phyloP scores from a whole-genome alignment of 2,797 vertebrate genomes.

The Toxotes lorentzi region DNA sequence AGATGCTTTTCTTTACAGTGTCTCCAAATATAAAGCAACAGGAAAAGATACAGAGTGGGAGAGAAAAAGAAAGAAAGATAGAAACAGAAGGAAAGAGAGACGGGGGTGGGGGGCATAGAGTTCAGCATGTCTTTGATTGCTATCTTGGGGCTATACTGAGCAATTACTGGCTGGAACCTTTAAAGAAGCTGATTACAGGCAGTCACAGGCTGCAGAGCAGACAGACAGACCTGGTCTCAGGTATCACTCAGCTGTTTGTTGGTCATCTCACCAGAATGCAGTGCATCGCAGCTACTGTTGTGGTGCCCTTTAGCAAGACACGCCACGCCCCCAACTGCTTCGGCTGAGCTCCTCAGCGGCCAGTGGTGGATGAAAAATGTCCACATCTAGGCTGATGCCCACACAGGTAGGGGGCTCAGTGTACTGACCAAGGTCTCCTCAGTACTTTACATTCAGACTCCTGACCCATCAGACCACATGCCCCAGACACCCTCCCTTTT shows the following conservation, averaged over 20 bases:
- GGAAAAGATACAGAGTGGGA: slow-evolving; percentile 37
- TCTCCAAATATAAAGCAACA: slow-evolving; percentile 62
- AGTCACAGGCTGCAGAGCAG: slow-evolving; percentile 77
- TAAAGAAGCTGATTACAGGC: slow-evolving; percentile 89
- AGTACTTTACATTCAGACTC: slow-evolving; percentile 5
- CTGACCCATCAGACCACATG: slow-evolving; percentile 28
- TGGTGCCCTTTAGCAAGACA: slow-evolving; percentile 26
- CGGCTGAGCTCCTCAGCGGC: slow-evolving; percentile 21
- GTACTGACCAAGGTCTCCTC: slow-evolving; percentile 4
- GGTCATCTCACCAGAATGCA: slow-evolving; percentile 33
- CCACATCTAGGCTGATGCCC: slow-evolving; percentile 18
- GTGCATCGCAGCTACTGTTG: not conserved
- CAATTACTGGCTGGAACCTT: slow-evolving; percentile 91
- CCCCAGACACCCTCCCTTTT: slow-evolving; percentile 21
- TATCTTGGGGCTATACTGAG: slow-evolving; percentile 89
- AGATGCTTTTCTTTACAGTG: slow-evolving; percentile 77
- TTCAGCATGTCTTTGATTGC: slow-evolving; percentile 92
- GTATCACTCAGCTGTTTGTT: slow-evolving; percentile 68
- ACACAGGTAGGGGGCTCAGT: slow-evolving; percentile 23
- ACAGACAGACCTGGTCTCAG: slow-evolving; percentile 71
- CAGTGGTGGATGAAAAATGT: slow-evolving; percentile 11
- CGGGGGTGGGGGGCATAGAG: slow-evolving; percentile 75
- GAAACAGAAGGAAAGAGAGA: slow-evolving; percentile 56
- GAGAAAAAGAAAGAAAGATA: slow-evolving; percentile 29
- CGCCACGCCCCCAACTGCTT: slow-evolving; percentile 12